Evolutionary conservation across 2,888 invertebrate species (phyloP).

Genomic region (Phengaris arion): DNA sequence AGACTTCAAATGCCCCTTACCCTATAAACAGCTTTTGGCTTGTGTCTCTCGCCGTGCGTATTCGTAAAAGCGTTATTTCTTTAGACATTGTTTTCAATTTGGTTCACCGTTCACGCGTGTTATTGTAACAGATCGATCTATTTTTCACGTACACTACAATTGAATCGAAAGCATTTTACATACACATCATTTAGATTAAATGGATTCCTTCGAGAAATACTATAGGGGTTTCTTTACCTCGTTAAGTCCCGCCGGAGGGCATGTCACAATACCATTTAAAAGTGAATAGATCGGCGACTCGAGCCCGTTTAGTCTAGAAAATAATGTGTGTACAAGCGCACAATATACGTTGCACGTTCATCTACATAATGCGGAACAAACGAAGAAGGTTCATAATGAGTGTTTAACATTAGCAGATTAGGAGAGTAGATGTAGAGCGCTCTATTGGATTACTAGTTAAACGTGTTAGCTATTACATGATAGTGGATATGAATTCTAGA

Average conservation of each 20-base stretch:
- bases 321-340: background rate
- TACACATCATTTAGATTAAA: constrained; percentile 31
- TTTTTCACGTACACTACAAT: constrained; percentile 26
- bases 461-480: constrained; percentile 21
- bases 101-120: constrained; percentile 29
- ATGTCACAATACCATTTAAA: background rate
- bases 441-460: constrained; percentile 27
- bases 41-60: constrained; percentile 53
- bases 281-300: background rate
- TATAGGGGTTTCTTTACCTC: constrained; percentile 16
- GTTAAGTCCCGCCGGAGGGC: constrained; percentile 14
- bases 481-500: constrained; percentile 15
- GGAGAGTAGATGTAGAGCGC: constrained; percentile 24
- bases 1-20: constrained; percentile 64
- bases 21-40: constrained; percentile 63
- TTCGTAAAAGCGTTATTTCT: constrained; percentile 41
- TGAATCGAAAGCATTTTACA: constrained; percentile 29
- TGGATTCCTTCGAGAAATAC: background rate
- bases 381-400: background rate
- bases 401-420: constrained; percentile 21
- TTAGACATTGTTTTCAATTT: constrained; percentile 39
- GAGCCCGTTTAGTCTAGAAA: constrained; percentile 4
- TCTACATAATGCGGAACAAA: constrained; percentile 17
- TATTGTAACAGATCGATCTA: constrained; percentile 33
- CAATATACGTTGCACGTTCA: background rate